Conservation (phyloP, 2,797 vertebrate species). For the Triplophysa yarkandensis region DNA sequence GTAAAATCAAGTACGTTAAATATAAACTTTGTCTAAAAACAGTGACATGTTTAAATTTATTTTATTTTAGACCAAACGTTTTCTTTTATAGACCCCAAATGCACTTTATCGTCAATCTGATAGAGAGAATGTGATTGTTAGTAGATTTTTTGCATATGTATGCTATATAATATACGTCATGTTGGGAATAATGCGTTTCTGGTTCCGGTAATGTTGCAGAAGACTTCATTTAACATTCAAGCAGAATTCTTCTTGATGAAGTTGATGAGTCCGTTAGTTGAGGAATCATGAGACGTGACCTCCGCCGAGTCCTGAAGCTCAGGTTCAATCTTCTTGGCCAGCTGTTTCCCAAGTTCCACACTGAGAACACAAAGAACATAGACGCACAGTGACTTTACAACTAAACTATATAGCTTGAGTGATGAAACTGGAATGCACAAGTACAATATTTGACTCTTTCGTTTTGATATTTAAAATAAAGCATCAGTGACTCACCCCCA, state of each 20-base stretch:
- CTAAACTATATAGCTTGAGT: no score
- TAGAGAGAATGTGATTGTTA: no score
- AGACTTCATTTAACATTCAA: slow-evolving; percentile 61
- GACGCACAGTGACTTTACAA: background rate
- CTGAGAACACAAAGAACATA: slow-evolving; percentile 64
- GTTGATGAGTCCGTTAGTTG: slow-evolving; percentile 94
- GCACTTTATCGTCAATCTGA: no score
- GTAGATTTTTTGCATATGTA: no score
- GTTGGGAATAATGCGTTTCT: background rate
- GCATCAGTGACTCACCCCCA: slow-evolving; percentile 86
- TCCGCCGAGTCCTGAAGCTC: slow-evolving; percentile 83
- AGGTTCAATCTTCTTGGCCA: slow-evolving; percentile 96
- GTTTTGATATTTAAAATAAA: background rate
- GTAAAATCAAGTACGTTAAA: background rate
- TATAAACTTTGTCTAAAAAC: background rate
- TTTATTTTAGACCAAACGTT: background rate
- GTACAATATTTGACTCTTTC: background rate
- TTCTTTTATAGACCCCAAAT: no score
- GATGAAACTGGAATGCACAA: no score
- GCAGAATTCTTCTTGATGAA: slow-evolving; percentile 93
- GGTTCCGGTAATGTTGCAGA: slow-evolving; percentile 10
- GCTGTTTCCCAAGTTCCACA: slow-evolving; percentile 94
- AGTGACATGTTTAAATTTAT: background rate
- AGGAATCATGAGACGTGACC: slow-evolving; percentile 91
- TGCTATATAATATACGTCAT: no score